Evolutionary conservation across 64 coral and sea anemone species (phyloP).

Genomic region (Stichodactyla helianthus): DNA sequence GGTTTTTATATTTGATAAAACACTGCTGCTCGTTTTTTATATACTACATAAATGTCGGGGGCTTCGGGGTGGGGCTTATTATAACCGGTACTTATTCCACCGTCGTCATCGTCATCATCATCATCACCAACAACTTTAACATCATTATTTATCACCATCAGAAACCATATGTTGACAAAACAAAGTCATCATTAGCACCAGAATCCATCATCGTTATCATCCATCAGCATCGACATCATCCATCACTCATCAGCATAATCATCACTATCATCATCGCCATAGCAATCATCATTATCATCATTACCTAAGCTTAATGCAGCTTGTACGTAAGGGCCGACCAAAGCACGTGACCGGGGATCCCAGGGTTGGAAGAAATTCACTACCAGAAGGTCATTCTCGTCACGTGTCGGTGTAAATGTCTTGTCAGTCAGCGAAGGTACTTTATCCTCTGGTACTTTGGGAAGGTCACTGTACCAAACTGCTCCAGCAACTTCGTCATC

Average conservation of each 20-base stretch:
- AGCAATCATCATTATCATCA: background rate
- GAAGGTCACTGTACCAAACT: slow-evolving; percentile 15
- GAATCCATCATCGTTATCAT: too few relatives aligned
- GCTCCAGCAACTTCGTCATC: slow-evolving; percentile 71
- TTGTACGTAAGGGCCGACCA: slow-evolving; percentile 6
- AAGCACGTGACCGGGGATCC: slow-evolving; percentile 2
- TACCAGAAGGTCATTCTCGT: slow-evolving; percentile 43
- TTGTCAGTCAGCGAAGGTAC: slow-evolving; percentile 80
- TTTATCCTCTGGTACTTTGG: background rate
- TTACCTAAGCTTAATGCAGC: slow-evolving; percentile 23
- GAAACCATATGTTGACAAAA: too few relatives aligned
- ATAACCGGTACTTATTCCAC: too few relatives aligned
- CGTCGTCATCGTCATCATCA: too few relatives aligned
- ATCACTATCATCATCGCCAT: background rate
- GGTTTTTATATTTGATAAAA: too few relatives aligned
- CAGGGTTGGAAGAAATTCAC: slow-evolving; percentile 79
- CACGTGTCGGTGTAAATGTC: slow-evolving; percentile 51
- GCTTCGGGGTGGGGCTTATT: too few relatives aligned
- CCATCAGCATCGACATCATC: background rate
- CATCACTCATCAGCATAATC: background rate
- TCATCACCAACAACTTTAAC: too few relatives aligned
- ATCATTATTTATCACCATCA: too few relatives aligned
- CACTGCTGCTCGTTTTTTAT: too few relatives aligned
- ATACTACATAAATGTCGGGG: too few relatives aligned
- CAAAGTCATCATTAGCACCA: too few relatives aligned